Conservation (phyloP, 2,888 invertebrate genomes). For the Oscheius sp. region DNA sequence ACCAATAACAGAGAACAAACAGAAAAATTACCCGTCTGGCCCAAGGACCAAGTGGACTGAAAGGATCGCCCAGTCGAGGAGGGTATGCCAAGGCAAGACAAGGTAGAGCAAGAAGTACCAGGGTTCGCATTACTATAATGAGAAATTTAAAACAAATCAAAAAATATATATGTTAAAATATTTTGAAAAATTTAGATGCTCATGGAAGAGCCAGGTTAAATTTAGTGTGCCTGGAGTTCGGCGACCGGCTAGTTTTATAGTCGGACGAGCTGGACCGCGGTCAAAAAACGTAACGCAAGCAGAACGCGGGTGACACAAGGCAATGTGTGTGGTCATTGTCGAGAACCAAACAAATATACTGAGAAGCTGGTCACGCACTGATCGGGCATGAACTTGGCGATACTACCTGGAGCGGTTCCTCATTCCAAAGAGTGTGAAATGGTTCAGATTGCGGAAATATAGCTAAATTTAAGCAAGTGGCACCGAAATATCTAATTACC, state of each 20-base stretch:
- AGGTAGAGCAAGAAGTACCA: slow-evolving; percentile 33
- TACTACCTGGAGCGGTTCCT: slow-evolving; percentile 24
- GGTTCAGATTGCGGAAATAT: not conserved
- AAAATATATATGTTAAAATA: not conserved
- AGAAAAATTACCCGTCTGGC: slow-evolving; percentile 49
- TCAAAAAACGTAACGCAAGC: slow-evolving; percentile 33
- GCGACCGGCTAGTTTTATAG: slow-evolving; percentile 24
- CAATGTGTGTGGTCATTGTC: slow-evolving; percentile 36
- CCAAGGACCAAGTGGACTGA: slow-evolving; percentile 66
- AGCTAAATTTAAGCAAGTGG: too few relatives aligned
- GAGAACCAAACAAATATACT: slow-evolving; percentile 28
- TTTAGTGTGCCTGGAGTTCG: slow-evolving; percentile 25
- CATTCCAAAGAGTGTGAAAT: not conserved
- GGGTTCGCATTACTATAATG: slow-evolving; percentile 3
- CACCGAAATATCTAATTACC: too few relatives aligned
- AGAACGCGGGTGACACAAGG: slow-evolving; percentile 26
- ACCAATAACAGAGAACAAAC: not conserved
- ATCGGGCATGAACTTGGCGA: slow-evolving; percentile 20
- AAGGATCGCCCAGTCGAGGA: slow-evolving; percentile 58
- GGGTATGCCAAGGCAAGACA: slow-evolving; percentile 42
- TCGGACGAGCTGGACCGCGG: slow-evolving; percentile 10
- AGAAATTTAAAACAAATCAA: not conserved
- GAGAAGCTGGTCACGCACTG: slow-evolving; percentile 34
- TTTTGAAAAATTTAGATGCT: not conserved
- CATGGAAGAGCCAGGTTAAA: not conserved